Percentiles rank a stretch among this genome's conserved stretches.
Evolutionary conservation across 2,113 vertebrate species (phyloP).

Genomic region (Glaucidium brasilianum): DNA sequence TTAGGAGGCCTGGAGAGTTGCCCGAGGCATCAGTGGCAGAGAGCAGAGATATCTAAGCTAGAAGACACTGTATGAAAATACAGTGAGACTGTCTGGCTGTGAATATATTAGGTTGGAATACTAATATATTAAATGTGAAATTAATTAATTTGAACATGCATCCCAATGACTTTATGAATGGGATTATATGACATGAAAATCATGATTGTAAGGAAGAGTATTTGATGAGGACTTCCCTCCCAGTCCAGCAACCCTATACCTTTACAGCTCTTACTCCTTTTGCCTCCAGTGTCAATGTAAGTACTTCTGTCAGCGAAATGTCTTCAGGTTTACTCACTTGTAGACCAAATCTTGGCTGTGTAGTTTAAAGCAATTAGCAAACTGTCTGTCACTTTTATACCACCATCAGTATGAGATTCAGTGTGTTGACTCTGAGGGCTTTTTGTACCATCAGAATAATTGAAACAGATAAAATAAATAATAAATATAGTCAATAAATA

Average conservation of each 20-base stretch:
- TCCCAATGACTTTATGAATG: neutral
- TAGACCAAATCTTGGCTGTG: neutral
- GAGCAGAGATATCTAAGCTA: neutral
- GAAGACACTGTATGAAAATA: neutral
- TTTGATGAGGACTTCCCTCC: neutral
- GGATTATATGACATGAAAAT: neutral
- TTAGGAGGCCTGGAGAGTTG: neutral
- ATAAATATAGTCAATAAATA: neutral
- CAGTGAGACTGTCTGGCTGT: accelerated
- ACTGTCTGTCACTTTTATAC: neutral
- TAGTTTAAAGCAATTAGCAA: neutral
- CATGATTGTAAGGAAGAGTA: neutral
- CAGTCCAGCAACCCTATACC: neutral
- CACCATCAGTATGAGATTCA: neutral
- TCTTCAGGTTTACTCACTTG: neutral
- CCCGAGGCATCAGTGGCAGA: neutral
- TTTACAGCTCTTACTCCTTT: neutral
- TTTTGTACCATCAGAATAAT: neutral
- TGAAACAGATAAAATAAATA: neutral
- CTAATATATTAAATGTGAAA: neutral
- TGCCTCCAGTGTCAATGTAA: neutral
- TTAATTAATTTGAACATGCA: neutral
- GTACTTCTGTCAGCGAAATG: neutral
- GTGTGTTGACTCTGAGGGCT: neutral
- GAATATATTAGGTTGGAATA: neutral